phyloP scores from a whole-genome alignment of 2,113 vertebrate species.

The Pelvicachromis taeniatus region DNA sequence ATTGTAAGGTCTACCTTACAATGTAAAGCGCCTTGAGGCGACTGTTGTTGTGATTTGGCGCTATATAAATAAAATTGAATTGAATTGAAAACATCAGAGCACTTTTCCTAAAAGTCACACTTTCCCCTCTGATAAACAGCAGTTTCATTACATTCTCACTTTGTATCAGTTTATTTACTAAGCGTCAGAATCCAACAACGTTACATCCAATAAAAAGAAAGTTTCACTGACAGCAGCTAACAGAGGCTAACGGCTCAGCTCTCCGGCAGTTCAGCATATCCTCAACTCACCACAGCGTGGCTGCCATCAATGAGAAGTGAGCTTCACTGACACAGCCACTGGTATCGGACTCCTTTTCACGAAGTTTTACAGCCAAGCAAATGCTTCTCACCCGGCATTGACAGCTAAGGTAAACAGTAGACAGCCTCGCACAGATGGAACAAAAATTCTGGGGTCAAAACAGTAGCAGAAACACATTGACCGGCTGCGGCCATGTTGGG shows the following conservation, averaged over 20 bases:
- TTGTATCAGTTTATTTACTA: not conserved
- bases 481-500: rapidly evolving
- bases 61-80: no score
- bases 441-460: not conserved
- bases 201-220: not conserved
- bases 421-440: rapidly evolving
- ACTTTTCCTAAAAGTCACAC: no score
- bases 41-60: no score
- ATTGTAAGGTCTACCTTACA: no score
- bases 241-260: not conserved
- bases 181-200: not conserved
- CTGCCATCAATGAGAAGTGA: not conserved
- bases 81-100: no score
- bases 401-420: not conserved
- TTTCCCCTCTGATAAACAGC: no score
- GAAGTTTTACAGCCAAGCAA: not conserved
- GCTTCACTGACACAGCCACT: not conserved
- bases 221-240: not conserved
- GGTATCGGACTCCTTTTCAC: not conserved
- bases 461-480: not conserved
- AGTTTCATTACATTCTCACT: not conserved
- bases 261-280: not conserved
- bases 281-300: not conserved
- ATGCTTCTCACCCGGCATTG: not conserved
- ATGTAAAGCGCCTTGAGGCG: no score